A percentile compares a stretch with the other conserved stretches of the same genome.
Conservation (phyloP, 2,113 vertebrate species). For the Megaleporinus macrocephalus region DNA sequence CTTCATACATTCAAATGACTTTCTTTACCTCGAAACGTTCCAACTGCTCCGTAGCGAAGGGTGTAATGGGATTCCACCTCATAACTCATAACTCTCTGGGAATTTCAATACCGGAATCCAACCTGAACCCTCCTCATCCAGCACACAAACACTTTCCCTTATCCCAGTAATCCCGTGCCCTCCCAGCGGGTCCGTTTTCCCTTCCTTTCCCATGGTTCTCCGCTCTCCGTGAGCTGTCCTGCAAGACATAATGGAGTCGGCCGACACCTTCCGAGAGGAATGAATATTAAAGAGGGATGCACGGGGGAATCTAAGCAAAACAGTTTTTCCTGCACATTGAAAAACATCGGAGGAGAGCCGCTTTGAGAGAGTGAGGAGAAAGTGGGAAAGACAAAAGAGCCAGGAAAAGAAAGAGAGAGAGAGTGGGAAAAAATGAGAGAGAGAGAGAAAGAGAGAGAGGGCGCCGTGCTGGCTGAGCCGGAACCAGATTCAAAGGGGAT, state of each 20-base stretch:
- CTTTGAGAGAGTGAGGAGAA: constrained; percentile 15
- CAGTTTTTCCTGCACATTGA: constrained; percentile 55
- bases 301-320: constrained; percentile 53
- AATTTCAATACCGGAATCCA: constrained; percentile 22
- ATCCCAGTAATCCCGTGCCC: constrained; percentile 68
- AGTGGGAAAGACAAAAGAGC: constrained; percentile 15
- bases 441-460: constrained; percentile 62
- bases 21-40: constrained; percentile 23
- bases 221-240: constrained; percentile 68
- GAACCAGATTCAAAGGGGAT: constrained; percentile 73
- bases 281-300: constrained; percentile 71
- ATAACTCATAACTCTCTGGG: constrained; percentile 37
- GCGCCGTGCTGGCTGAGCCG: constrained; percentile 58
- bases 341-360: constrained; percentile 45
- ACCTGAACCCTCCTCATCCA: constrained; percentile 9
- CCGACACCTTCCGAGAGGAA: constrained; percentile 63
- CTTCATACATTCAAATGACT: background rate
- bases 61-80: constrained; percentile 35
- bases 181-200: constrained; percentile 61
- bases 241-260: constrained; percentile 64
- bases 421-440: constrained; percentile 46
- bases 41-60: background rate
- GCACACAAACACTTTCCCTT: constrained; percentile 40
- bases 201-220: constrained; percentile 70
- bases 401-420: constrained; percentile 43